Base-by-base conservation (phyloP, 1,140 invertebrate species). In the Cephus cinctus region DNA sequence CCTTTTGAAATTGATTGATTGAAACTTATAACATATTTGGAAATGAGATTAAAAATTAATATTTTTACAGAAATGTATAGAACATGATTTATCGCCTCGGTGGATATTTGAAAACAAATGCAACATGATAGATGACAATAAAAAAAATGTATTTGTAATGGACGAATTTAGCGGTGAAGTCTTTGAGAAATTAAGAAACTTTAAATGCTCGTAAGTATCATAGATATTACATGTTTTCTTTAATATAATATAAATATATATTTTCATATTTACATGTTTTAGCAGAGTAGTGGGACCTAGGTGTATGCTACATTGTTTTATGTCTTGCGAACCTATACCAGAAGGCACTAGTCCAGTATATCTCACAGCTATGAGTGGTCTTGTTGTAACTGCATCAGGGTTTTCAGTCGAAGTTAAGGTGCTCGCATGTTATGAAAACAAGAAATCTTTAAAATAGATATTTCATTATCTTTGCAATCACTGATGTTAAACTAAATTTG, bases 331-430 rank as follows among this genome's bases (percentile, higher is more conserved):
- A 54, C 76, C 86, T n/a, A 85, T 95, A 46, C 92, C 91, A 0
- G 79, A 84, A 49, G 85, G 83, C 12, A 79, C 76, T 1, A 83
- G 81, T 56, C 90, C 92, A n/a, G 79, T 93, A 8, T 90, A 83
- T 60, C 90, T 86, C 18, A 81, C 89, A 25, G 86, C 89, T 1
- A 93, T 95, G 92, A 81, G 84, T 56, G 83, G 83, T 40, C 64
- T 92, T 2, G 76, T 86, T 5, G 73, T 94, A 20, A 86, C 86
- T 5, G 83, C 85, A 39, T 90, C 89, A 36, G 86, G 86, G 34
- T 76, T 94, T 20, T 69, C 76, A 25, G 78, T 77, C 58, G 59
- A 76, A 31, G 69, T 73, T 38, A 90, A 89, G 73, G 87, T 86
- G 71, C 48, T 45, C 42, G 5, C 31, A 38, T 34, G 35, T 23